Percentiles rank a stretch among this genome's conserved stretches.
Evolutionary conservation across 1,140 invertebrate genomes (phyloP).

Genomic region (Trachymyrmex septentrionalis): DNA sequence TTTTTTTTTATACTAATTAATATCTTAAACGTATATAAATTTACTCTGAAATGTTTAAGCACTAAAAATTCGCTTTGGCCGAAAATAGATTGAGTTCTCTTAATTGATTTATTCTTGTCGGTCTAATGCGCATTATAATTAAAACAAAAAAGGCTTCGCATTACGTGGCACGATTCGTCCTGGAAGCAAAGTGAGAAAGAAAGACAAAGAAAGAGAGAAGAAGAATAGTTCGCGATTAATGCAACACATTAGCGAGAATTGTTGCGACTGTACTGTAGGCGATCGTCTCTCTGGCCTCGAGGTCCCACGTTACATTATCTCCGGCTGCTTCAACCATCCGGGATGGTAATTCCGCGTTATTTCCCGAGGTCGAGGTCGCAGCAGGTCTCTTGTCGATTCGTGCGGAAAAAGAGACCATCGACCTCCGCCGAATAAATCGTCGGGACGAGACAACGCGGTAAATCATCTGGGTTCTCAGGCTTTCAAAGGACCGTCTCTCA

Average conservation of each 20-base stretch:
- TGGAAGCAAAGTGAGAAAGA: not conserved
- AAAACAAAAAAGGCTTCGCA: not conserved
- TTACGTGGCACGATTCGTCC: not conserved
- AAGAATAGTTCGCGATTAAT: conserved; percentile 32
- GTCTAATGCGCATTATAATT: not conserved
- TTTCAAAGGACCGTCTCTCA: conserved; percentile 42
- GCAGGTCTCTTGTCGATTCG: conserved; percentile 33
- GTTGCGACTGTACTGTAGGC: not conserved
- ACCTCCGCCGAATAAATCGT: conserved; percentile 55
- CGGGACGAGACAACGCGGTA: conserved; percentile 44
- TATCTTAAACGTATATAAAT: too few species aligned
- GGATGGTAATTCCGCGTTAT: conserved; percentile 60
- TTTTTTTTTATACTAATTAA: too few species aligned
- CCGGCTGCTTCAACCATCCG: conserved; percentile 44
- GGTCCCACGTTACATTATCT: conserved; percentile 65
- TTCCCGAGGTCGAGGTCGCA: conserved; percentile 68
- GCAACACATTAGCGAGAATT: conserved; percentile 52
- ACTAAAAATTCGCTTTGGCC: too few species aligned
- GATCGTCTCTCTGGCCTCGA: conserved; percentile 50
- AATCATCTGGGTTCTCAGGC: conserved; percentile 45
- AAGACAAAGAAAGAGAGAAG: not conserved
- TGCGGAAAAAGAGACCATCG: conserved; percentile 61
- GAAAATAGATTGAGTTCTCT: too few species aligned
- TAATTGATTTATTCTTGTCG: too few species aligned
- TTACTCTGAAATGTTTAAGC: too few species aligned